phyloP scores from a whole-genome alignment of 2,113 vertebrate genomes.

The Dipodomys spectabilis region DNA sequence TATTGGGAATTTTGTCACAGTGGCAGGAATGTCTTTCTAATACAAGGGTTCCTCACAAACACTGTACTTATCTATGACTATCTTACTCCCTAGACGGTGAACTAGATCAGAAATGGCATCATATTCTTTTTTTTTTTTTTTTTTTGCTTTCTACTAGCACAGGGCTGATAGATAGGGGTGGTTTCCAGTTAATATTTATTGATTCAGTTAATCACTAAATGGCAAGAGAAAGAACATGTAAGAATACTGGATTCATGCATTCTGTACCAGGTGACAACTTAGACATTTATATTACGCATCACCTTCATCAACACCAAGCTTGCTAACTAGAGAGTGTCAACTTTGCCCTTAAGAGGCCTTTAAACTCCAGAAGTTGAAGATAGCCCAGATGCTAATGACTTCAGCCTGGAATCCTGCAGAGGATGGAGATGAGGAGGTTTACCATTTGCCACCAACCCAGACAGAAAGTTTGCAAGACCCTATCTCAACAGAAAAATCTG shows the following conservation, averaged over 20 bases:
- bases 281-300: background rate
- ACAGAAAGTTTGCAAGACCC: too few species aligned
- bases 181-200: background rate
- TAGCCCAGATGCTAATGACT: too few species aligned
- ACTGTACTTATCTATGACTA: background rate
- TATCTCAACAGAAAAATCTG: too few species aligned
- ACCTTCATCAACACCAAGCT: background rate
- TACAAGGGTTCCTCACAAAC: background rate
- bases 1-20: background rate
- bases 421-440: too few species aligned
- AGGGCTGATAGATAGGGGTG: background rate
- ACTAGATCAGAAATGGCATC: constrained; percentile 1
- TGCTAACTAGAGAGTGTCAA: background rate
- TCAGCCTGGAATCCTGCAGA: too few species aligned
- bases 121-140: background rate
- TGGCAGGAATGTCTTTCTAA: background rate
- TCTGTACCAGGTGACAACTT: background rate
- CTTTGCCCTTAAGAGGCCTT: background rate
- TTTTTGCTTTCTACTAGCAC: background rate
- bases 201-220: background rate
- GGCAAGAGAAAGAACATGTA: background rate
- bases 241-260: background rate
- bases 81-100: background rate
- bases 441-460: too few species aligned
- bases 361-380: constrained; percentile 9